phyloP scores from a whole-genome alignment of 2,797 vertebrate species.

The Fundulus diaphanus region DNA sequence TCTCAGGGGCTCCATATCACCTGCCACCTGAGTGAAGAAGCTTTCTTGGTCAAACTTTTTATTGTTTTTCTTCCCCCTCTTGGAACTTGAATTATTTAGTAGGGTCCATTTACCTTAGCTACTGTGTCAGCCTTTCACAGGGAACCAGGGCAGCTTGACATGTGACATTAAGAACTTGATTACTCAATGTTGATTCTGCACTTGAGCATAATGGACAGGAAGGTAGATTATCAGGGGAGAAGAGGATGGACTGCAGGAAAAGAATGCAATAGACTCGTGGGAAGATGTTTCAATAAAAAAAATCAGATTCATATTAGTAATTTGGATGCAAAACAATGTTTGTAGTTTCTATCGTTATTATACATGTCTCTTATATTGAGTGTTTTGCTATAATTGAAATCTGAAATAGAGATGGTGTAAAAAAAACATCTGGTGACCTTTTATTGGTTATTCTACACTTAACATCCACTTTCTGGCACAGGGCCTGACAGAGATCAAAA shows the following conservation, averaged over 20 bases:
- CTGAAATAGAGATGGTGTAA: neutral
- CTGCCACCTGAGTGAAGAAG: constrained; percentile 35
- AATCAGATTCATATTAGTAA: constrained; percentile 42
- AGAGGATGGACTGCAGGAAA: constrained; percentile 36
- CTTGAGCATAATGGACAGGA: constrained; percentile 58
- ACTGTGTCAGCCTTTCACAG: constrained; percentile 71
- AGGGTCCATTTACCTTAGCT: constrained; percentile 70
- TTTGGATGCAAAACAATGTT: constrained; percentile 21
- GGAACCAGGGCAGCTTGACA: constrained; percentile 52
- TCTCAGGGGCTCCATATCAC: constrained; percentile 42
- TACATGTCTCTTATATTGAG: neutral
- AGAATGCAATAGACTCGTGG: constrained; percentile 44
- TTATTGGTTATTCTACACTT: neutral
- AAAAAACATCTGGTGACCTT: neutral
- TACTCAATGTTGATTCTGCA: constrained; percentile 55
- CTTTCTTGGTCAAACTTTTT: constrained; percentile 45
- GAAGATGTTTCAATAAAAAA: constrained; percentile 39
- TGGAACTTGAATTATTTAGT: constrained; percentile 73
- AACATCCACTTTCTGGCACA: neutral
- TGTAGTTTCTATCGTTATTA: neutral
- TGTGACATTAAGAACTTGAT: constrained; percentile 62
- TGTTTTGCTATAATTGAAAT: neutral
- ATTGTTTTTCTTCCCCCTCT: constrained; percentile 39
- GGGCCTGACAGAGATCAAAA: no score
- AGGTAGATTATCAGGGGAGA: constrained; percentile 33